Evolutionary conservation across 1,140 invertebrate genomes (phyloP).

Genomic region (Lordiphosa clarofinis): DNA sequence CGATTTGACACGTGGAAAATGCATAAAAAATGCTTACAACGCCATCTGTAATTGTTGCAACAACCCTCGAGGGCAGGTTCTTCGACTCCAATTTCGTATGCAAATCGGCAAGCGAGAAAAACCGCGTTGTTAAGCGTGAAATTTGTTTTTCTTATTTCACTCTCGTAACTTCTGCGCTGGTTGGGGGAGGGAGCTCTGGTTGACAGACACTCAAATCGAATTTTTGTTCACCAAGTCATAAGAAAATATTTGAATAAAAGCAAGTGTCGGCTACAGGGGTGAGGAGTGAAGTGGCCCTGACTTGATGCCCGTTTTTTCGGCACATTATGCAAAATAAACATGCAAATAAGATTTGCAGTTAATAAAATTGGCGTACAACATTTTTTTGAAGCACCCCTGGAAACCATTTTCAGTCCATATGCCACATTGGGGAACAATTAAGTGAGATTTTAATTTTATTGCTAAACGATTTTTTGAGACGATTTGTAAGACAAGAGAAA

Average conservation of each 20-base stretch:
- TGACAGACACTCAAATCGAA: constrained; percentile 75
- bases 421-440: constrained; percentile 74
- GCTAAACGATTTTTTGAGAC: constrained; percentile 59
- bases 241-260: constrained; percentile 75
- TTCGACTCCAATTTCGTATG: constrained; percentile 65
- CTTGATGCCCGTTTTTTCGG: constrained; percentile 55
- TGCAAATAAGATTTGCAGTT: constrained; percentile 79
- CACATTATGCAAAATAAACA: constrained; percentile 79
- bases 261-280: constrained; percentile 21
- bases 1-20: constrained; percentile 77
- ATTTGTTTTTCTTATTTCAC: constrained; percentile 63
- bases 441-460: constrained; percentile 70
- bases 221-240: constrained; percentile 60
- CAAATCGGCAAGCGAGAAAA: constrained; percentile 57
- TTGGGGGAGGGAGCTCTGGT: constrained; percentile 3
- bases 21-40: constrained; percentile 55
- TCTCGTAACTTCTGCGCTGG: constrained; percentile 16
- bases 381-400: constrained; percentile 37
- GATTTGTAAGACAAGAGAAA: constrained; percentile 9
- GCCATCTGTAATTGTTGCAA: constrained; percentile 70
- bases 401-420: constrained; percentile 49
- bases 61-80: constrained; percentile 44
- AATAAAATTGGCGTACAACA: constrained; percentile 73
- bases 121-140: constrained; percentile 77
- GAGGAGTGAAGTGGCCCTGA: constrained; percentile 13